Percentiles rank a stretch among this genome's conserved stretches.
phyloP scores from a whole-genome alignment of 2,113 vertebrate genomes.

The Ia io region DNA sequence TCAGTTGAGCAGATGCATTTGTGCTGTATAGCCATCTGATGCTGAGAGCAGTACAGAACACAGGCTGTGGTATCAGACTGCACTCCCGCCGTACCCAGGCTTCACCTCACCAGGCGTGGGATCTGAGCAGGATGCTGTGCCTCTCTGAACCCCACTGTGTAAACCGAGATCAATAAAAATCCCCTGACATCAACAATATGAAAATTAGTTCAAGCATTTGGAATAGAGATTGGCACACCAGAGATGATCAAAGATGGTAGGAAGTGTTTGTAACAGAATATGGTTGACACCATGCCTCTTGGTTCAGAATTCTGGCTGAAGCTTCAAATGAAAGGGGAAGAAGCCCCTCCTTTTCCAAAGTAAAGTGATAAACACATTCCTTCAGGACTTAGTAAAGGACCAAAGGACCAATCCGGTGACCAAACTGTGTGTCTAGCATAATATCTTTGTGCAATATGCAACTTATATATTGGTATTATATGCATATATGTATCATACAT shows the following conservation, averaged over 20 bases:
- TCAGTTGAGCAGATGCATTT: neutral
- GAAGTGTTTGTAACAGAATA: neutral
- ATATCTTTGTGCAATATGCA: neutral
- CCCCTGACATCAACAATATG: neutral
- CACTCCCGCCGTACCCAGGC: rapidly evolving
- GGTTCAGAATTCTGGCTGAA: neutral
- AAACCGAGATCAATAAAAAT: neutral
- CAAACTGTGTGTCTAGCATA: neutral
- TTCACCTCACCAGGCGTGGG: neutral
- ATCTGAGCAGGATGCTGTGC: neutral
- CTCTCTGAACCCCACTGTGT: neutral
- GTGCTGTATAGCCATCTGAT: neutral
- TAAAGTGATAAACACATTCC: neutral
- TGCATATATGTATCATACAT: neutral
- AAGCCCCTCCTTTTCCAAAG: neutral
- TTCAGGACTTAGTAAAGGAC: neutral
- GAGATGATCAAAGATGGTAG: neutral
- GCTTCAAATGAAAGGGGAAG: neutral
- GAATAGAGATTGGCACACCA: neutral
- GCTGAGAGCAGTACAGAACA: neutral
- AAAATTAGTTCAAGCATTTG: neutral
- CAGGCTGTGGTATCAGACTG: neutral
- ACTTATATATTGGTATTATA: neutral
- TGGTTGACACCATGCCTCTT: neutral
- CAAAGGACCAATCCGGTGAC: neutral